phyloP scores from a whole-genome alignment of 2,113 vertebrate genomes.

The Panthera leo region DNA sequence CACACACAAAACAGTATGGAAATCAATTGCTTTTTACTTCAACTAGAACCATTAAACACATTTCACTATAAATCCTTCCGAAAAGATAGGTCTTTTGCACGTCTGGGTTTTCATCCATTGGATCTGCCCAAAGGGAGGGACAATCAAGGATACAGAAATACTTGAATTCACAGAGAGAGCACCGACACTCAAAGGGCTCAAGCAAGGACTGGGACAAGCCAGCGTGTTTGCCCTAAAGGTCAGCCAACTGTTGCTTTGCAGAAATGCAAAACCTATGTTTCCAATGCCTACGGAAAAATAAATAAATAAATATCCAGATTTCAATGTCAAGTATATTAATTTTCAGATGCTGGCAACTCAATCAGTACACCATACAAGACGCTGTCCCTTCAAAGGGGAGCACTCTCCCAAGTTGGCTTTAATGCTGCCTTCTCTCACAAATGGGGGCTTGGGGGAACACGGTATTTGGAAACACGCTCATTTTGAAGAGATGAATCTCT shows the following conservation, averaged over 20 bases:
- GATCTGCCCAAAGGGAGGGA: not conserved
- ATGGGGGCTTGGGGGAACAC: not conserved
- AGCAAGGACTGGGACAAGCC: too few relatives aligned
- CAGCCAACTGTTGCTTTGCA: not conserved
- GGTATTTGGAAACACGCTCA: not conserved
- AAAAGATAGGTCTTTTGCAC: not conserved
- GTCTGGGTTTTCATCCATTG: not conserved
- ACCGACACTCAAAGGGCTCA: not conserved
- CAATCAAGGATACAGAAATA: not conserved
- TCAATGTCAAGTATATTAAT: not conserved
- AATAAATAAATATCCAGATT: not conserved
- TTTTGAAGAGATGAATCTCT: not conserved
- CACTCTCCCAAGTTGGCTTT: not conserved
- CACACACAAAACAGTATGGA: not conserved
- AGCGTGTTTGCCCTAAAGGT: not conserved
- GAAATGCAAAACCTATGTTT: not conserved
- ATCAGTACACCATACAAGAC: not conserved
- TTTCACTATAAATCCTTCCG: not conserved
- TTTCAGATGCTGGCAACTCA: not conserved
- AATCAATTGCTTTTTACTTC: not conserved
- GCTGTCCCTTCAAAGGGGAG: rapidly evolving
- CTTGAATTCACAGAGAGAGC: not conserved
- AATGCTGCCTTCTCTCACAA: not conserved
- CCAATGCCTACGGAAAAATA: not conserved
- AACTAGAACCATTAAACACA: not conserved